These are phyloP conservation scores for Netelia fuscicornis DNA, from an alignment of 2,888 invertebrate genomes.

Conservation along the genomic window DNA sequence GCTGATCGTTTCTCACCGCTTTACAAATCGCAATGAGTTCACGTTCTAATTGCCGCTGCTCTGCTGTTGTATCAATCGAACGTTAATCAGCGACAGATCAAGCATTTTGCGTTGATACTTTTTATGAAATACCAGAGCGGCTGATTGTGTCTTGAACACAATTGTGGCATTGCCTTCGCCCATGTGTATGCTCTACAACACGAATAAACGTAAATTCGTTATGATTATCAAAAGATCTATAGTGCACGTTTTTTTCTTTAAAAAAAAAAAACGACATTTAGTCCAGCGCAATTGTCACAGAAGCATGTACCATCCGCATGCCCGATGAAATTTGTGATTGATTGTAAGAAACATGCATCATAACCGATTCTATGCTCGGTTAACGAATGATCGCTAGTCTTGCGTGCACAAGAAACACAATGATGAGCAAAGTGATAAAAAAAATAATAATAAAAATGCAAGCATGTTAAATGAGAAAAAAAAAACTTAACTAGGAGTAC, in stretches of 20 bases:
- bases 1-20: background rate
- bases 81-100: constrained; percentile 86
- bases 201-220: constrained; percentile 63
- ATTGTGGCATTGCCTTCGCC: constrained; percentile 84
- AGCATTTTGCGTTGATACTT: constrained; percentile 87
- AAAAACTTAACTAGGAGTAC: constrained; percentile 13
- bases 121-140: constrained; percentile 86
- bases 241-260: background rate
- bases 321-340: constrained; percentile 32
- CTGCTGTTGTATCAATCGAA: constrained; percentile 82
- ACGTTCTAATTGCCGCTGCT: constrained; percentile 58
- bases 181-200: constrained; percentile 83
- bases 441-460: constrained; percentile 38
- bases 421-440: constrained; percentile 20
- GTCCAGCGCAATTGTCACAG: constrained; percentile 23
- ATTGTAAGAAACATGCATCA: constrained; percentile 30
- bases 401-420: constrained; percentile 49
- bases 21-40: constrained; percentile 5
- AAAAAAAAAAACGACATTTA: constrained; percentile 8
- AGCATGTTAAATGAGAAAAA: constrained; percentile 22
- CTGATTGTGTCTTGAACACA: constrained; percentile 86
- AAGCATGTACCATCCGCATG: constrained; percentile 42
- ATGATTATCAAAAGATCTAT: constrained; percentile 17
- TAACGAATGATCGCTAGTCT: constrained; percentile 18
- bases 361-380: constrained; percentile 12